Evolutionary conservation across 2,888 invertebrate genomes (phyloP).

Genomic region (Andrena minutula): DNA sequence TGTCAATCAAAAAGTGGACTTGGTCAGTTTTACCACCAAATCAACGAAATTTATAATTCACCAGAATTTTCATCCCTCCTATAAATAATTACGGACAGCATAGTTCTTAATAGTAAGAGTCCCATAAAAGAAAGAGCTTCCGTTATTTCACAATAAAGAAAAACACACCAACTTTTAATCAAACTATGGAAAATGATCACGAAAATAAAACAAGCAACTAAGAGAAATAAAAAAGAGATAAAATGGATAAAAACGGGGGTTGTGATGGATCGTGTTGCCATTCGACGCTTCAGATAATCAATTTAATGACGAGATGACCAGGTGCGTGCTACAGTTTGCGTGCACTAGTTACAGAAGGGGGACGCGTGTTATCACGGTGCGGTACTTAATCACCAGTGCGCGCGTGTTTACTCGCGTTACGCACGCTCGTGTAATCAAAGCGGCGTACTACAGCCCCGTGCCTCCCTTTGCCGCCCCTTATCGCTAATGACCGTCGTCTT

Average conservation of each 20-base stretch:
- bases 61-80: no score
- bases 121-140: no score
- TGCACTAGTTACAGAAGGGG: slow-evolving; percentile 20
- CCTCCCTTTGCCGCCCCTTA: slow-evolving; percentile 7
- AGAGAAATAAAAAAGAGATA: background rate
- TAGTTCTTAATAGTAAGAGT: no score
- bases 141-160: no score
- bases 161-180: no score
- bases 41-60: no score
- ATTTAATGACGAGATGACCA: background rate
- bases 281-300: slow-evolving; percentile 2
- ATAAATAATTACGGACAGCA: no score
- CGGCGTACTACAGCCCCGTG: slow-evolving; percentile 23
- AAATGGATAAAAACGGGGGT: background rate
- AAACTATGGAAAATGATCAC: no score
- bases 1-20: no score
- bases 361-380: slow-evolving; percentile 40
- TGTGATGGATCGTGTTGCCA: background rate
- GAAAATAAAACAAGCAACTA: no score
- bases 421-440: slow-evolving; percentile 60
- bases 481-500: slow-evolving; percentile 40
- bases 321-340: slow-evolving; percentile 28
- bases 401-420: slow-evolving; percentile 46
- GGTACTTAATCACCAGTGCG: slow-evolving; percentile 42
- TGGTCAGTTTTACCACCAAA: no score